Evolutionary conservation across 2,113 vertebrate species (phyloP).

Genomic region (Oreotrochilus melanogaster): DNA sequence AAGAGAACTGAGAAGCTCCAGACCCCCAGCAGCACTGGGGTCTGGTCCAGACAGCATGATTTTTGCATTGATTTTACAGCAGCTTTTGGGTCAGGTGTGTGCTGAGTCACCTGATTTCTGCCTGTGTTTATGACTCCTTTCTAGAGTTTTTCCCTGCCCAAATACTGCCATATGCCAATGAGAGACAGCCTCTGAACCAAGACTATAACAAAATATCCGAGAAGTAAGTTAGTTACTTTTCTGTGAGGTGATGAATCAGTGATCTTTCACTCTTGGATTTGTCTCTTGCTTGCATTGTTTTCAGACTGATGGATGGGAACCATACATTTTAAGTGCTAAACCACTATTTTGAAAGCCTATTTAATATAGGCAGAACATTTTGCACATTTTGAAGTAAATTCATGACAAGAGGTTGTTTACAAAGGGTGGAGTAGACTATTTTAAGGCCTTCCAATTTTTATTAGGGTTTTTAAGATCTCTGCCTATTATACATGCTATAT

Average conservation of each 20-base stretch:
- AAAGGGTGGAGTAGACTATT: conserved; percentile 40
- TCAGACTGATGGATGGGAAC: background rate
- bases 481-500: background rate
- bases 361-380: background rate
- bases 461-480: conserved; percentile 9
- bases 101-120: background rate
- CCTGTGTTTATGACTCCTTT: background rate
- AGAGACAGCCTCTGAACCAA: background rate
- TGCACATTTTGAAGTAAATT: conserved; percentile 13
- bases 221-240: background rate
- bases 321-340: background rate
- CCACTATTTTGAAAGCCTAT: background rate
- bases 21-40: background rate
- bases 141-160: background rate
- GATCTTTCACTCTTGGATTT: background rate
- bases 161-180: background rate
- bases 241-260: background rate
- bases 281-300: background rate
- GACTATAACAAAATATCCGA: background rate
- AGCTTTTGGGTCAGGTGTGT: background rate
- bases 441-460: conserved; percentile 2
- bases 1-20: background rate
- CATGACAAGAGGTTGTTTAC: conserved; percentile 19
- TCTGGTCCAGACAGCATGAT: background rate
- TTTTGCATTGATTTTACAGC: background rate